Evolutionary conservation across 2,797 vertebrate genomes (phyloP).

Genomic region (Parauchenoglanis punctatus): DNA sequence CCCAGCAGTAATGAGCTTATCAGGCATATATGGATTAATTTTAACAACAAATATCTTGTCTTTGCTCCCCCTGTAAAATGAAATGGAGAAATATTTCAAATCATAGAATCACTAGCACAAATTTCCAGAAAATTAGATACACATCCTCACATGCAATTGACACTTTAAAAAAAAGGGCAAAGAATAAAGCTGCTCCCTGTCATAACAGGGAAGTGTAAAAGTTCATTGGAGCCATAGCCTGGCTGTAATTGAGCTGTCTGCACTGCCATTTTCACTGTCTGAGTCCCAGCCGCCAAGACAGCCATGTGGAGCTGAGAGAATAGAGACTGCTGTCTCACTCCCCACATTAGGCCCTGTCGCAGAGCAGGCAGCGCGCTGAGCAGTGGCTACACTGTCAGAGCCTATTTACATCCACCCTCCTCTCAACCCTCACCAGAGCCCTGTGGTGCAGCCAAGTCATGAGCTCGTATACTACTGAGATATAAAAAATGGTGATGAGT

Average conservation of each 20-base stretch:
- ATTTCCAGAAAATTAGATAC: not conserved
- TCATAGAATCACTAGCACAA: slow-evolving; percentile 7
- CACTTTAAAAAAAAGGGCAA: not conserved
- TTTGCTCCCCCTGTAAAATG: slow-evolving; percentile 91
- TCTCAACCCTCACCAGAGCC: slow-evolving; percentile 60
- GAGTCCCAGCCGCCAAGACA: not conserved
- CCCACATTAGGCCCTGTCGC: slow-evolving; percentile 39
- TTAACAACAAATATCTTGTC: slow-evolving; percentile 98
- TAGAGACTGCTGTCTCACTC: slow-evolving; percentile 38
- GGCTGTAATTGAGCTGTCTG: slow-evolving; percentile 52
- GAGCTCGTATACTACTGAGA: slow-evolving; percentile 63
- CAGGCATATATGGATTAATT: slow-evolving; percentile 93
- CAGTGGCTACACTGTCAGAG: slow-evolving; percentile 64
- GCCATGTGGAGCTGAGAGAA: slow-evolving; percentile 23
- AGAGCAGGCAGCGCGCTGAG: slow-evolving; percentile 49
- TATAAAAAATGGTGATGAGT: slow-evolving; percentile 7
- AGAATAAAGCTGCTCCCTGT: slow-evolving; percentile 35
- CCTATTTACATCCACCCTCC: slow-evolving; percentile 62
- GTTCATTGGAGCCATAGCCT: slow-evolving; percentile 16
- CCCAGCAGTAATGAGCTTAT: slow-evolving; percentile 96
- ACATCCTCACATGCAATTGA: not conserved
- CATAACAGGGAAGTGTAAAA: slow-evolving; percentile 41
- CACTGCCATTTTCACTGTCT: slow-evolving; percentile 26
- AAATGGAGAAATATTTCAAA: slow-evolving; percentile 37
- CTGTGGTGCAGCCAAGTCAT: slow-evolving; percentile 58